phyloP scores from a whole-genome alignment of 1,140 invertebrate species.

The Lasioglossum baleicum region DNA sequence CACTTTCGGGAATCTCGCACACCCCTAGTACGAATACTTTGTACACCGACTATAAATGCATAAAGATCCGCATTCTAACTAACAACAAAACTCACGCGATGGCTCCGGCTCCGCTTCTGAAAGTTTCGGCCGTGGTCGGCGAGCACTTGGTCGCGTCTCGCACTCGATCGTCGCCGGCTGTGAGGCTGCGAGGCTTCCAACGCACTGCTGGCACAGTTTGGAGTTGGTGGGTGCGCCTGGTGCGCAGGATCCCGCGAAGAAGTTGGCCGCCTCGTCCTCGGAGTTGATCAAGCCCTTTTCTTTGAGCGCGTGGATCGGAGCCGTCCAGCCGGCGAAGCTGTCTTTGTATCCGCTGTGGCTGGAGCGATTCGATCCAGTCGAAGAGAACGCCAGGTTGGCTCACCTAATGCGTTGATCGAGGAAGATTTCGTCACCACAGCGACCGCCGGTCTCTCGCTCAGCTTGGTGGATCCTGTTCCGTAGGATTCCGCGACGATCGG shows the following conservation, averaged over 20 bases:
- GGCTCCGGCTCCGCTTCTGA: slow-evolving; percentile 80
- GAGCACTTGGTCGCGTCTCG: slow-evolving; percentile 73
- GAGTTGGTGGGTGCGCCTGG: slow-evolving; percentile 73
- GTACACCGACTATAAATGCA: too few species aligned
- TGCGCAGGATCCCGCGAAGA: slow-evolving; percentile 79
- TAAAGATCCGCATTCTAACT: too few species aligned
- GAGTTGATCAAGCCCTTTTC: slow-evolving; percentile 77
- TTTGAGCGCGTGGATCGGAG: slow-evolving; percentile 79
- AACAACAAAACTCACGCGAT: slow-evolving; percentile 81
- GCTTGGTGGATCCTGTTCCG: slow-evolving; percentile 69
- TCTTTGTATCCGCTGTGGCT: slow-evolving; percentile 79
- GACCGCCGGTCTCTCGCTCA: slow-evolving; percentile 80
- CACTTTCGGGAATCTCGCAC: too few species aligned
- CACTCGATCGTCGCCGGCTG: slow-evolving; percentile 62
- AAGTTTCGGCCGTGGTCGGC: slow-evolving; percentile 72
- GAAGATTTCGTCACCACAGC: slow-evolving; percentile 82
- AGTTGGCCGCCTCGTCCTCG: slow-evolving; percentile 76
- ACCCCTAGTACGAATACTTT: too few species aligned
- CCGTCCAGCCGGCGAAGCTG: slow-evolving; percentile 80
- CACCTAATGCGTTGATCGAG: slow-evolving; percentile 64
- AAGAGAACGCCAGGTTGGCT: not conserved
- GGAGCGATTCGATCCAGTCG: slow-evolving; percentile 73
- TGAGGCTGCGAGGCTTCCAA: slow-evolving; percentile 68
- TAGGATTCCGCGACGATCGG: slow-evolving; percentile 81
- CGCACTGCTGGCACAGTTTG: slow-evolving; percentile 76